Evolutionary conservation across 2,797 vertebrate genomes (phyloP), one percentile per base, ranked within the genome.

Genomic region (Girardinus metallicus): DNA sequence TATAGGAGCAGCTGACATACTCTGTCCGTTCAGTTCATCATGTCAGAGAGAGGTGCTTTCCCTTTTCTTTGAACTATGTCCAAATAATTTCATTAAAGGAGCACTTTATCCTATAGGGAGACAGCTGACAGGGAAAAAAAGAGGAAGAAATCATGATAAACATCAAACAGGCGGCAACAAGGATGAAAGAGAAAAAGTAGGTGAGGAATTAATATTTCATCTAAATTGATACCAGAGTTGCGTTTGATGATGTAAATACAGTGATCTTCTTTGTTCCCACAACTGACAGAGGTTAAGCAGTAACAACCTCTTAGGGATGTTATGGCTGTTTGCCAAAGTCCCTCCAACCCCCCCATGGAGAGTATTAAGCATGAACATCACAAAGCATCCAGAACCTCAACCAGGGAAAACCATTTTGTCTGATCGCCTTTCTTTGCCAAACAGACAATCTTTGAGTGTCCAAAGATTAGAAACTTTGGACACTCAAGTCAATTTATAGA

Each of bases 61-160:
- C 92, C 88, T 86, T 92, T 60, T 87, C 86, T 76, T 76, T 76
- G 43, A 76, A 76, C 26, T 47, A 29, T 5, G 0, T 95, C 95
- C 94, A 95, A 93, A 92, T 86, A 86, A 86, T 93, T 94, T 93
- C 86, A 94, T 93, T 92, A 94, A 84, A 88, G 60, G 80, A 70
- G 80, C 76, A 73, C 84, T 87, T 83, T 84, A 83, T 80, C 86
- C 86, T 91, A 87, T 74, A 80, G 86, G 71, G 83, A 92, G 82
- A 86, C 87, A 80, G 80, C 86, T 85, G 88, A 91, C 86, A 62
- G 47, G 34, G 81, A 75, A 31, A 81, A 83, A 26, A 77, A 77
- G 77, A 57, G 71, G 72, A 81, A 71, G 80, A 77, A 89, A 76
- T 74, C 71, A 87, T 80, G 83, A 91, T 87, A 81, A 83, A 87